phyloP scores from a whole-genome alignment of 2,888 invertebrate species.

The Molorchus minor region DNA sequence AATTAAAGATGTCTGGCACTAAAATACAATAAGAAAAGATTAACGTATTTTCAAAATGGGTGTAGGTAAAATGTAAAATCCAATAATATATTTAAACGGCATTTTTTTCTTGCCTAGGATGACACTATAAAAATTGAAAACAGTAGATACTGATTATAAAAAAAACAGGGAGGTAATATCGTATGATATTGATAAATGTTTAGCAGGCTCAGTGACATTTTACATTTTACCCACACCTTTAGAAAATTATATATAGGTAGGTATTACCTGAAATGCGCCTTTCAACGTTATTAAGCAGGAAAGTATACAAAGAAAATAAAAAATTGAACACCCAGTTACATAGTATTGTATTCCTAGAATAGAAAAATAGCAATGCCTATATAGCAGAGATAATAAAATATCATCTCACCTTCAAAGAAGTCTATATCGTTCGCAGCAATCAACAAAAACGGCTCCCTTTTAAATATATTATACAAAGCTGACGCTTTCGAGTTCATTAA shows the following conservation, averaged over 20 bases:
- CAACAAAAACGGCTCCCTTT: neutral
- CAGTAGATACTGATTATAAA: too few relatives aligned
- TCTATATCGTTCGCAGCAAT: neutral
- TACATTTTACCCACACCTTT: too few relatives aligned
- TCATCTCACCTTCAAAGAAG: constrained; percentile 3
- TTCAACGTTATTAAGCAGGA: constrained; percentile 8
- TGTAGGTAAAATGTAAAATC: too few relatives aligned
- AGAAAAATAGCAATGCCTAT: neutral
- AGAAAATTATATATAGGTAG: too few relatives aligned
- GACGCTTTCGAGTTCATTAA: neutral
- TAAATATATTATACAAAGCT: neutral
- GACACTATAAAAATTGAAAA: too few relatives aligned
- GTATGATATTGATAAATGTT: too few relatives aligned
- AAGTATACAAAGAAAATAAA: neutral
- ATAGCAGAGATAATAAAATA: neutral
- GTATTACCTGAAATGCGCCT: constrained; percentile 15
- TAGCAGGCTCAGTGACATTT: too few relatives aligned
- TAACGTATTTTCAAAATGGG: neutral
- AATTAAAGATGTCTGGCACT: constrained; percentile 8
- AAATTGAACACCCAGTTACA: neutral
- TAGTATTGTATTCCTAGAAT: constrained; percentile 7
- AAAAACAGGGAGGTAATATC: too few relatives aligned
- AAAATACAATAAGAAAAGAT: neutral
- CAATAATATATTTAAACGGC: too few relatives aligned
- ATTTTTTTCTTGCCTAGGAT: too few relatives aligned